Conservation (phyloP, 2,113 vertebrate genomes). For the Balaeniceps rex region DNA sequence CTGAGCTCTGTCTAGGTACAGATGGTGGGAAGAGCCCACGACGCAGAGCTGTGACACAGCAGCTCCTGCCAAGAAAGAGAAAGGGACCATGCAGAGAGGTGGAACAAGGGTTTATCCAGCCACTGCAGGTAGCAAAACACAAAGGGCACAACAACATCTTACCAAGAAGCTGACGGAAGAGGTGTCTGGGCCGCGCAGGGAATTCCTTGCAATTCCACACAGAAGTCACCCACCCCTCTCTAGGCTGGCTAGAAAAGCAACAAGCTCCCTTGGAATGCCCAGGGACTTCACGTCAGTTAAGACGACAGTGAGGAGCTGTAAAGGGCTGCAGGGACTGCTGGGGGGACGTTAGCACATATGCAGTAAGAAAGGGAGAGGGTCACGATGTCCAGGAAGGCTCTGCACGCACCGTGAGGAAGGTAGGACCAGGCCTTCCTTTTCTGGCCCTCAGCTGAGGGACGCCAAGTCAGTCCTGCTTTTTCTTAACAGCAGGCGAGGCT, state of each 20-base stretch:
- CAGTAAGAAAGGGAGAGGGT: neutral
- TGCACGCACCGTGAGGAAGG: neutral
- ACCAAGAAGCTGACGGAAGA: neutral
- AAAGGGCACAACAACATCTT: neutral
- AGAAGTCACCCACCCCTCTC: neutral
- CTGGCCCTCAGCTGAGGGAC: constrained; percentile 21
- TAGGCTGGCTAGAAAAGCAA: neutral
- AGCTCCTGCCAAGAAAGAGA: neutral
- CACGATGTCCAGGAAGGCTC: neutral
- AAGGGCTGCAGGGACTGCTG: neutral
- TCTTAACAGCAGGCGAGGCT: constrained; percentile 15
- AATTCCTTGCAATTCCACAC: neutral
- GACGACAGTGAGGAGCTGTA: neutral
- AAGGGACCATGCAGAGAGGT: neutral
- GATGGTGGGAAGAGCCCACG: neutral
- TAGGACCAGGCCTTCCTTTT: constrained; percentile 4
- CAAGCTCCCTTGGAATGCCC: neutral
- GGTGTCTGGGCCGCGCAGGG: neutral
- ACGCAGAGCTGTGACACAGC: neutral
- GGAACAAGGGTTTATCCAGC: neutral
- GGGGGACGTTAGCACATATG: neutral
- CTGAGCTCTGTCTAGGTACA: neutral
- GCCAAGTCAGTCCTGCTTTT: constrained; percentile 40
- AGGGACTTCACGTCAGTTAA: neutral
- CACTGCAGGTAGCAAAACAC: neutral